These are phyloP conservation scores for Cataglyphis hispanica DNA, from an alignment of 1,140 invertebrate genomes.

Conservation along the genomic window DNA sequence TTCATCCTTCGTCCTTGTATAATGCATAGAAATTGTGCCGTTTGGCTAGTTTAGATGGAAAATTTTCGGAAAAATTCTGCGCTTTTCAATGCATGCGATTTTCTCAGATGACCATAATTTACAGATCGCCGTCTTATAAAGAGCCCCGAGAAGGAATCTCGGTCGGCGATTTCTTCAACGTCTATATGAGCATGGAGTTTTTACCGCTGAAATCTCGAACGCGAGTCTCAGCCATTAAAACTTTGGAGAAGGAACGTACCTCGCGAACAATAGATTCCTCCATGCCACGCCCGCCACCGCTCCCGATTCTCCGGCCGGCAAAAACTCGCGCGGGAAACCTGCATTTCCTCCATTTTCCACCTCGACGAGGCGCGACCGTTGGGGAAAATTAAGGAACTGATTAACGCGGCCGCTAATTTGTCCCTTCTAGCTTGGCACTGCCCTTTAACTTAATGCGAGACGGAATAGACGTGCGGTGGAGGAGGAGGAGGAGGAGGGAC, in stretches of 20 bases:
- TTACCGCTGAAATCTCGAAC: conserved; percentile 14
- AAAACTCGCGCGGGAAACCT: conserved; percentile 54
- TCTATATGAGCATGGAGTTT: conserved; percentile 44
- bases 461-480: conserved; percentile 44
- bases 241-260: conserved; percentile 13
- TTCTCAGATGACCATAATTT: neutral
- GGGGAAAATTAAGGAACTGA: conserved; percentile 62
- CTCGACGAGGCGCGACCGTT: conserved; percentile 12
- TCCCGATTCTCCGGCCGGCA: conserved; percentile 17
- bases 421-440: conserved; percentile 32
- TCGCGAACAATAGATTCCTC: conserved; percentile 48
- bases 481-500: conserved; percentile 21
- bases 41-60: too few species aligned
- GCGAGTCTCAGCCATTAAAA: conserved; percentile 45
- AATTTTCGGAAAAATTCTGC: too few species aligned
- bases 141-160: neutral
- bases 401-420: conserved; percentile 70
- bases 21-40: too few species aligned
- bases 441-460: conserved; percentile 61
- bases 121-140: neutral
- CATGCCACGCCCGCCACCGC: neutral
- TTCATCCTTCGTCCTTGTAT: neutral
- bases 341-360: conserved; percentile 62
- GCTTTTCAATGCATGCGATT: too few species aligned
- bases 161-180: conserved; percentile 21